Percentiles rank a stretch among this genome's conserved stretches.
phyloP scores from a whole-genome alignment of 2,797 vertebrate genomes.

The Falco concolor region DNA sequence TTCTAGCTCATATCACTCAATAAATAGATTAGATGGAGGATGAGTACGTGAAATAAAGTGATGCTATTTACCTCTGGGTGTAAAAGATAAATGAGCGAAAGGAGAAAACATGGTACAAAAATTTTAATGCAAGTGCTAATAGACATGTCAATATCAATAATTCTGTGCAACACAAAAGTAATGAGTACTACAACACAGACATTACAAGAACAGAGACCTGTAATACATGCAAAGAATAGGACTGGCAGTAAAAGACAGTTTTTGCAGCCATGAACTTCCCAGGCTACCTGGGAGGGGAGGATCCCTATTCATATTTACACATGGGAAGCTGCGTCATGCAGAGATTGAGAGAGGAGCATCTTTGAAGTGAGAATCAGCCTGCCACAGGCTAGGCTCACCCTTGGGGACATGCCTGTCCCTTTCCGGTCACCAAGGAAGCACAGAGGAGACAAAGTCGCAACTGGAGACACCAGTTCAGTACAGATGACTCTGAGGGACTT shows the following conservation, averaged over 20 bases:
- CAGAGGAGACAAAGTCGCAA: background rate
- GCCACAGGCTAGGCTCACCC: background rate
- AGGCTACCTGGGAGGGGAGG: background rate
- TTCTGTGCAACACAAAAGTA: background rate
- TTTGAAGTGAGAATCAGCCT: background rate
- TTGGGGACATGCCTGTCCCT: background rate
- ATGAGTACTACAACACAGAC: accelerated
- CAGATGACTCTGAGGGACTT: background rate
- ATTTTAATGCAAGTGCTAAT: background rate
- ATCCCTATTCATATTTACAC: background rate
- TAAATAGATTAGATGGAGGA: background rate
- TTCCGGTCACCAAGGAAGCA: background rate
- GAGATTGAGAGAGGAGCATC: background rate
- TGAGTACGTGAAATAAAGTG: background rate
- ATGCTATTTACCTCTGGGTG: background rate
- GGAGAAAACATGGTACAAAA: background rate
- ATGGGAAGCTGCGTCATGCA: background rate
- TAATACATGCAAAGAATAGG: background rate
- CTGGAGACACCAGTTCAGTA: background rate
- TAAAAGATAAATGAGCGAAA: background rate
- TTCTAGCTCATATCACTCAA: background rate
- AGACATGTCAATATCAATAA: background rate
- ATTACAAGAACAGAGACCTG: background rate
- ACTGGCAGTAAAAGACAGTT: background rate
- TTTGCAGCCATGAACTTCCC: background rate